Base-by-base conservation (phyloP, 1,140 invertebrate species). In the Formica selysi region DNA sequence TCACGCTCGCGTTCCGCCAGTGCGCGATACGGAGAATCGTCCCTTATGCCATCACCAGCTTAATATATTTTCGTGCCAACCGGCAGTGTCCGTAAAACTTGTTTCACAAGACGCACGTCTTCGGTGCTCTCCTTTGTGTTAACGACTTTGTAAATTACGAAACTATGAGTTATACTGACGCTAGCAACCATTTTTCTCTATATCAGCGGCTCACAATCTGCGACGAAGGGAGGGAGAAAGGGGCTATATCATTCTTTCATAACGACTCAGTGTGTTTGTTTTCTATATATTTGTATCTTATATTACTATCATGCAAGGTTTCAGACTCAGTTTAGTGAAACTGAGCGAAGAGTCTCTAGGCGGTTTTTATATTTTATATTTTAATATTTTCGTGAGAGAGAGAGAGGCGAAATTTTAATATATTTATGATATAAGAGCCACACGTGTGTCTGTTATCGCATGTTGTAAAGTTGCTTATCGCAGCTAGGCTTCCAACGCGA, bases 111-210 rank as follows among this genome's bases (percentile, higher is more conserved):
- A 71, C 51, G 59, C 83, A 48, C 51, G 67, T 85, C 67, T 48
- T 68, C 64, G 71, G 51, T 29, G 86, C 38, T 76, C 81, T 84
- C 65, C 85, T 86, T 86, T 87, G 86, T 83, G 86, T 89, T 84
- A 54, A 67, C 71, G 36, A 32, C 44, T 16, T 51, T 36, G 22
- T 54, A 54, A 54, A 76, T 89, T 87, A 71, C 78, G 79, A 89
- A 84, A 89, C 22, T 51, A n/a, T 22, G 11, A 61, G 64, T 65
- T 62, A 71, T 64, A 36, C 44, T 65, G 81, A 65, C 10, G 22
- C 48, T 38, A 11, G 16, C 41, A 16, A 29, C 44, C 26, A 67
- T 73, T 87, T 79, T 86, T 51, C 65, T 85, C 67, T 81, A 73
- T 26, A 73, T 81, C 67, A 81, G 19, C 65, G 22, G 41, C 44